These are phyloP conservation scores for Biston stratarius DNA, from an alignment of 2,888 invertebrate species.

Conservation along the genomic window DNA sequence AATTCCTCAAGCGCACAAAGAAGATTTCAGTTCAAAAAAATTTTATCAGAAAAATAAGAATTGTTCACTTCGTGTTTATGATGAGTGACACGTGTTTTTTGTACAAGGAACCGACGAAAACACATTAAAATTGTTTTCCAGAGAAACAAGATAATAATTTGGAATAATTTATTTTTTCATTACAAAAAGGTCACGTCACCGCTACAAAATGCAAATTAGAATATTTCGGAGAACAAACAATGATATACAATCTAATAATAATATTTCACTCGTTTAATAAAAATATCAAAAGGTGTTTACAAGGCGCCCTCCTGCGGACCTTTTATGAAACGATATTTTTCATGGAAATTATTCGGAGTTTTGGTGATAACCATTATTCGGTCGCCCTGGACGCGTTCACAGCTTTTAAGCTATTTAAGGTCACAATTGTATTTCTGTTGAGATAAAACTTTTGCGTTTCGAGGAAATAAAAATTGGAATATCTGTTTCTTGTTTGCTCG, in stretches of 20 bases:
- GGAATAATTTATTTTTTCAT: conserved; percentile 3
- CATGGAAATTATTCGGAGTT: conserved; percentile 36
- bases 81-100: neutral
- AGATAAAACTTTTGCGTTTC: neutral
- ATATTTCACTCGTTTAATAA: conserved; percentile 44
- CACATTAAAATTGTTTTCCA: neutral
- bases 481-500: neutral
- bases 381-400: conserved; percentile 24
- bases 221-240: conserved; percentile 1
- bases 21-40: too few species aligned
- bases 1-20: too few species aligned
- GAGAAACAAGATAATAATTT: neutral
- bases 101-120: neutral
- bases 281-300: conserved; percentile 44
- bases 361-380: conserved; percentile 39
- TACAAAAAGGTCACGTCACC: conserved; percentile 9
- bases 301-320: conserved; percentile 24
- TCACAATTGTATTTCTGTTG: conserved; percentile 5
- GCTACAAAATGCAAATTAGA: conserved; percentile 12
- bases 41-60: neutral
- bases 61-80: too few species aligned
- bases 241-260: conserved; percentile 32
- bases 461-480: too few species aligned
- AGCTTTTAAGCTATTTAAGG: conserved; percentile 15
- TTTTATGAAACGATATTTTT: conserved; percentile 49